Evolutionary conservation across 2,888 invertebrate species (phyloP).

Genomic region (Drosophila birchii): DNA sequence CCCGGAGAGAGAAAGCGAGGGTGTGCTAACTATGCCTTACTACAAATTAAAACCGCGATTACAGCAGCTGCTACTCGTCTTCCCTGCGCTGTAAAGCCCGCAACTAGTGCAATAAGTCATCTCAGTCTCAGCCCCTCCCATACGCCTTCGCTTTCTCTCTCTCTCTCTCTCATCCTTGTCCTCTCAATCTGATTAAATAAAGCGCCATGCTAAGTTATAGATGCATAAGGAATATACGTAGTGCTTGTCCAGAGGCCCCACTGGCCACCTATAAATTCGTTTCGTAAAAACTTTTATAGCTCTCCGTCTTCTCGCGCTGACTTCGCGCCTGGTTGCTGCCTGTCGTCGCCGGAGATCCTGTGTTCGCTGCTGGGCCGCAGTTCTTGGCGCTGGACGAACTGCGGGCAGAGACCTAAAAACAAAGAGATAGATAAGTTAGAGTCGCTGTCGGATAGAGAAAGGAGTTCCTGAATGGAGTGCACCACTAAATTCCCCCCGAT

Average conservation of each 20-base stretch:
- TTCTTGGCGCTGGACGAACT: constrained; percentile 53
- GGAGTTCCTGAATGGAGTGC: neutral
- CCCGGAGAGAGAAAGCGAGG: constrained; percentile 12
- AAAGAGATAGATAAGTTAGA: constrained; percentile 6
- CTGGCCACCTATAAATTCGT: constrained; percentile 81
- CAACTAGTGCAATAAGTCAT: constrained; percentile 60
- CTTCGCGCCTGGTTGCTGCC: constrained; percentile 48
- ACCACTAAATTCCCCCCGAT: constrained; percentile 30
- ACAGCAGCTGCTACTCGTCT: constrained; percentile 42
- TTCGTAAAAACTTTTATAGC: constrained; percentile 83
- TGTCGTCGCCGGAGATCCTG: constrained; percentile 53
- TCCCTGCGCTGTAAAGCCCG: constrained; percentile 39
- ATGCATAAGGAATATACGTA: constrained; percentile 27
- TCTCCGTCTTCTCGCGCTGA: constrained; percentile 80
- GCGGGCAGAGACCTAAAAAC: constrained; percentile 72
- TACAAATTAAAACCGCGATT: constrained; percentile 21
- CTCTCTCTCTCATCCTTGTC: constrained; percentile 1
- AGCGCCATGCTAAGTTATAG: constrained; percentile 57
- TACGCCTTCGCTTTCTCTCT: constrained; percentile 1
- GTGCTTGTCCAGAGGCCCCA: constrained; percentile 8
- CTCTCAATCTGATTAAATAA: constrained; percentile 63
- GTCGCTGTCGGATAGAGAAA: neutral
- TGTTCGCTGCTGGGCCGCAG: constrained; percentile 21
- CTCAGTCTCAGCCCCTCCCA: neutral
- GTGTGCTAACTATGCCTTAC: constrained; percentile 26